Percentiles rank a stretch among this genome's conserved stretches.
These are phyloP conservation scores for Drosophila greeni DNA, from an alignment of 2,888 invertebrate genomes.

Conservation along the genomic window DNA sequence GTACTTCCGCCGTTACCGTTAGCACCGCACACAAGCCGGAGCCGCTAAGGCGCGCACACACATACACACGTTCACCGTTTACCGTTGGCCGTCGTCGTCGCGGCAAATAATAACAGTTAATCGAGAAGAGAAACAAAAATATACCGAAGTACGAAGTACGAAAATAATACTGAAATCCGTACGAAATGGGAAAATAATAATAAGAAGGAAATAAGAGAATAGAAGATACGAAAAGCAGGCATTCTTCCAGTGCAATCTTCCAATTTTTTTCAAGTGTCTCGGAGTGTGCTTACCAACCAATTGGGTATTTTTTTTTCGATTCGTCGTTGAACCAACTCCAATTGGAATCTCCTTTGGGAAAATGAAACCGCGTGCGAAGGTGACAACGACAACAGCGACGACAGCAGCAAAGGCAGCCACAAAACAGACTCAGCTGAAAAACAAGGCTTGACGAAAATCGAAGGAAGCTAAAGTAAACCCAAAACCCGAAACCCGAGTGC, in stretches of 20 bases:
- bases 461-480: not conserved
- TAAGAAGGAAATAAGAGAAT: not conserved
- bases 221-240: constrained; percentile 1
- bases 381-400: constrained; percentile 33
- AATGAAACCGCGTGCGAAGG: constrained; percentile 28
- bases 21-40: constrained; percentile 68
- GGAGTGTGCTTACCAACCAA: constrained; percentile 26
- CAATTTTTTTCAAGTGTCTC: constrained; percentile 43
- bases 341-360: constrained; percentile 29
- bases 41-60: constrained; percentile 11
- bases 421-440: constrained; percentile 20
- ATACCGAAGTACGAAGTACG: constrained; percentile 1
- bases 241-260: constrained; percentile 31
- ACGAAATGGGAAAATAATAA: constrained; percentile 4
- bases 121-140: constrained; percentile 15
- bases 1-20: constrained; percentile 73
- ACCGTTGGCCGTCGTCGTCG: constrained; percentile 53
- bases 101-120: constrained; percentile 54
- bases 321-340: constrained; percentile 18
- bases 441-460: constrained; percentile 10
- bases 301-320: constrained; percentile 16
- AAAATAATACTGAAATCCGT: not conserved
- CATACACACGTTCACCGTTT: constrained; percentile 7
- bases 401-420: constrained; percentile 39
- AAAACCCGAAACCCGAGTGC: constrained; percentile 20